Conservation (phyloP, 37 sponge, comb jelly and placozoan species). For the Halichondria panicea region DNA sequence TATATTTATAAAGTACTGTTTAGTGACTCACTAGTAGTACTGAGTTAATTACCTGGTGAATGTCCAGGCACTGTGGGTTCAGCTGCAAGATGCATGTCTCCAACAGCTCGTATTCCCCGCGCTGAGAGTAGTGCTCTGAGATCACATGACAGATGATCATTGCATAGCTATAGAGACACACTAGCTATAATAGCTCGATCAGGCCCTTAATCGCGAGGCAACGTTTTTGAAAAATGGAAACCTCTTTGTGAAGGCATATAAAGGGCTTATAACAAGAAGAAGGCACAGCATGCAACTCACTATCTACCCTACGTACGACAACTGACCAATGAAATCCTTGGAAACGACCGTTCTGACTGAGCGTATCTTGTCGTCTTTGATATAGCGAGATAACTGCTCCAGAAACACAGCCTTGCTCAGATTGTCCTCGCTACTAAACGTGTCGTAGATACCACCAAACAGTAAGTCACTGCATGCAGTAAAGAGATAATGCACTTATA, state of each 20-base stretch:
- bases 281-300: background rate
- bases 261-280: background rate
- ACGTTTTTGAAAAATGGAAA: too few relatives aligned
- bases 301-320: background rate
- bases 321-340: constrained; percentile 74
- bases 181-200: background rate
- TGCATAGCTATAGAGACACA: background rate
- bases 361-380: constrained; percentile 42
- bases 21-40: too few relatives aligned
- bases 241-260: background rate
- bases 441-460: constrained; percentile 69
- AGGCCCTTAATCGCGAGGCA: too few relatives aligned
- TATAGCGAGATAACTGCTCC: constrained; percentile 47
- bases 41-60: constrained; percentile 54
- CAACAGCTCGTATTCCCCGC: constrained; percentile 33
- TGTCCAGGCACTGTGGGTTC: constrained; percentile 53
- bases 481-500: too few relatives aligned
- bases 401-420: constrained; percentile 64
- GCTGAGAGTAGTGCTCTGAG: constrained; percentile 29
- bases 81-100: constrained; percentile 63
- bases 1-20: background rate
- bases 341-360: constrained; percentile 47
- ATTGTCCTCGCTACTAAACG: constrained; percentile 60
- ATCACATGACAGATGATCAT: background rate
- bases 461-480: constrained; percentile 66